phyloP scores from a whole-genome alignment of 2,113 vertebrate genomes.

The Oncorhynchus clarkii region DNA sequence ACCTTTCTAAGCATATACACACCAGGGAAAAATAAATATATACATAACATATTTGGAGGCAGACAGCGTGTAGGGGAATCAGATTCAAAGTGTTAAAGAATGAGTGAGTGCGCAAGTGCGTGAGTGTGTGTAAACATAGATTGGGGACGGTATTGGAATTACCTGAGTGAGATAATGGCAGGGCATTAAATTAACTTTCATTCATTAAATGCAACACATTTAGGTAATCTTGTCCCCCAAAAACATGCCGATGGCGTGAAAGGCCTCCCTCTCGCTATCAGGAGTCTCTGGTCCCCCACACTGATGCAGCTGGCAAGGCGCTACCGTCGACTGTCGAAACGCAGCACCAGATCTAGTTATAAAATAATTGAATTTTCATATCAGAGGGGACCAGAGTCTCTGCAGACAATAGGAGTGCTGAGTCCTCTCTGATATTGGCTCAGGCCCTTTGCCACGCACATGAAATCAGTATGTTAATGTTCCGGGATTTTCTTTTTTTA shows the following conservation, averaged over 20 bases:
- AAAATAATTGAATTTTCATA: conserved; percentile 99
- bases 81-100: conserved; percentile 73
- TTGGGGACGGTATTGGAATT: conserved; percentile 78
- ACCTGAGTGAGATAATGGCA: conserved; percentile 87
- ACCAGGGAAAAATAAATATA: conserved; percentile 69
- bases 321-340: conserved; percentile 97
- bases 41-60: conserved; percentile 69
- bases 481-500: conserved; percentile 94
- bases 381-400: conserved; percentile 99
- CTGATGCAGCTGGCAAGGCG: conserved; percentile 89
- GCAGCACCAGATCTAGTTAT: conserved; percentile 97
- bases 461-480: conserved; percentile 99
- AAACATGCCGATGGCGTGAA: conserved; percentile 96
- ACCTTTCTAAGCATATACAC: conserved; percentile 37
- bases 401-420: conserved; percentile 99
- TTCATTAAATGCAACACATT: conserved; percentile 96
- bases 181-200: conserved; percentile 97
- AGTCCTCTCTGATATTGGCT: conserved; percentile 99
- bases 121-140: conserved; percentile 74
- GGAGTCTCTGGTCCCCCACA: conserved; percentile 84
- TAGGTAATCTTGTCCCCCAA: conserved; percentile 92
- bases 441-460: conserved; percentile 99
- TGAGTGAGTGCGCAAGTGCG: conserved; percentile 47
- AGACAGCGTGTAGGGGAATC: conserved; percentile 62
- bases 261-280: conserved; percentile 93